Evolutionary conservation across 2,113 vertebrate species (phyloP), one percentile per base, ranked within the genome.

Genomic region (Oreochromis aureus): DNA sequence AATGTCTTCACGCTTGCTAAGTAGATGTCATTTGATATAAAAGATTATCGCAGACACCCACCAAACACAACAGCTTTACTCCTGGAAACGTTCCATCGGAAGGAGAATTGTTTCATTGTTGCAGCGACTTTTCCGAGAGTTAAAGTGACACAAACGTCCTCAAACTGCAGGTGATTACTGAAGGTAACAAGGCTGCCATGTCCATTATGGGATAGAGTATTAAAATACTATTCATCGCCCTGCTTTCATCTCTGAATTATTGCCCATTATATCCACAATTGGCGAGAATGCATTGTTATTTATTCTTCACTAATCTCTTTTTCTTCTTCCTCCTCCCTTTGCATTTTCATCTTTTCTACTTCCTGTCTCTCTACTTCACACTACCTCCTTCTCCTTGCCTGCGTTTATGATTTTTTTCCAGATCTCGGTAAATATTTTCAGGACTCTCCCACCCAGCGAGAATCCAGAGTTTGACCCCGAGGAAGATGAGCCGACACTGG

Each of bases 381-480:
- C 6, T 10, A 32, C 66, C 15, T 16, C 73, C 12, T 18, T 24
- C 10, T 80, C 34, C 81, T 55, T 78, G 46, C 18, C 78, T 18
- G 30, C 6, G 2, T 59, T 73, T 41, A 3, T 16, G 86, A 13
- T 76, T 80, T 69, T 69, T 39, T 85, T 59, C 54, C 92, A 98
- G 98, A 98, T 98, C 87, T 98, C 98, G 0, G 97, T 98, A 88
- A 98, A 98, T 88, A 98, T 98, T 95, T 98, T 98, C 94, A 96
- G 97, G 87, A 98, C 97, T 19, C 96, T 98, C 51, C 98, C 98
- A 0, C 98, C 98, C 80, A 98, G 97, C n/a, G 98, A 98, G 92
- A 98, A 98, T 93, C 98, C 97, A 13, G 97, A 98, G 94, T 98
- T 98, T 92, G 98, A 98, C 92, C 98, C 98, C 0, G 98, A 98